A percentile compares a stretch with the other conserved stretches of the same genome.
These are phyloP conservation scores for Myotis davidii DNA, from an alignment of 2,113 vertebrate species.

Conservation along the genomic window DNA sequence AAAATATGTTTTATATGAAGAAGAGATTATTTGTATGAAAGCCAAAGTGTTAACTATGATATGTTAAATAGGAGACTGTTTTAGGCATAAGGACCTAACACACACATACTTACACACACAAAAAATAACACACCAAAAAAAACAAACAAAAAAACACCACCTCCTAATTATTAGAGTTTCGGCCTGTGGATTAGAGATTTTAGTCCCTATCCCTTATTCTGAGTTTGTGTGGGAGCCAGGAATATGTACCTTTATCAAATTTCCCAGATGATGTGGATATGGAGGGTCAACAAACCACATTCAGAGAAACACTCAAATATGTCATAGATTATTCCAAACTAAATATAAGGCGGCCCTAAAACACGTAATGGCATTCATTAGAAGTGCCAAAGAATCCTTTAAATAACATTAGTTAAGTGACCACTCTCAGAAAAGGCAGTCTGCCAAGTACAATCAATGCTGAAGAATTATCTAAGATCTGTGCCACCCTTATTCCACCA, in stretches of 20 bases:
- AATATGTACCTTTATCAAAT: neutral
- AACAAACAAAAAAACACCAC: neutral
- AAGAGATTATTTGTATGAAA: neutral
- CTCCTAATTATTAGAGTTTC: neutral
- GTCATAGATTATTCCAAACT: neutral
- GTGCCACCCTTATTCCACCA: neutral
- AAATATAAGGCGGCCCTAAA: neutral
- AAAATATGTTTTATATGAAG: neutral
- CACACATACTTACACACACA: too few relatives aligned
- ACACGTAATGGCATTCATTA: neutral
- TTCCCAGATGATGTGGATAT: neutral
- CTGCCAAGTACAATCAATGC: neutral
- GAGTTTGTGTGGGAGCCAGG: neutral
- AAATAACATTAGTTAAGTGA: conserved; percentile 44
- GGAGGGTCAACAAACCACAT: neutral
- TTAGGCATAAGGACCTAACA: neutral
- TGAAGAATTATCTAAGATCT: neutral
- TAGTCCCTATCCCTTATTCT: neutral
- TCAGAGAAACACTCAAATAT: neutral
- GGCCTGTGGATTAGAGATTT: neutral
- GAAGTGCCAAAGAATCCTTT: neutral
- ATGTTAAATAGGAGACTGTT: neutral
- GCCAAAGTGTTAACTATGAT: neutral
- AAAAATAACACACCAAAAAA: too few relatives aligned
- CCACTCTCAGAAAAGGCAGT: neutral